Conservation (phyloP, 1,140 invertebrate species). For the Orchesella cincta region DNA sequence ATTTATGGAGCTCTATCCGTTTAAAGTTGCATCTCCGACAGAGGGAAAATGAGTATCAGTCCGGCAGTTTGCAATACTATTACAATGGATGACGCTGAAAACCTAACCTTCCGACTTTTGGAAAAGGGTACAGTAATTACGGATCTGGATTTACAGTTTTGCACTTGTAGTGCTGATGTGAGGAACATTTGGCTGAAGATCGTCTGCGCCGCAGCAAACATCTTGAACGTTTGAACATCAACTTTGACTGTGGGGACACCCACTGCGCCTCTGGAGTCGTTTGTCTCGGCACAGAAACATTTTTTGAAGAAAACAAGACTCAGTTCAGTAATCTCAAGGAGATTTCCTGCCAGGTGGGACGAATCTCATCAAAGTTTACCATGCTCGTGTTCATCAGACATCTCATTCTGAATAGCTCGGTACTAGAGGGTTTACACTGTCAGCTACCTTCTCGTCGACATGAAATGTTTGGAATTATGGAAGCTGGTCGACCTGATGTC, state of each 20-base stretch:
- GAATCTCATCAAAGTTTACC: neutral
- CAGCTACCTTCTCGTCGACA: neutral
- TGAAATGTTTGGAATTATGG: neutral
- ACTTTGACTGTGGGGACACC: too few relatives aligned
- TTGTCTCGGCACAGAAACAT: neutral
- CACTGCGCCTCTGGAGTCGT: too few relatives aligned
- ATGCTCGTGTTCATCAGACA: neutral
- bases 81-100: neutral
- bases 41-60: neutral
- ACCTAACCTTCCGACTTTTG: too few relatives aligned
- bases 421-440: neutral
- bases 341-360: neutral
- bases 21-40: neutral
- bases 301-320: neutral
- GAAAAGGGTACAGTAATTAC: too few relatives aligned
- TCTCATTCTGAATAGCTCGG: neutral
- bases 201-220: too few relatives aligned
- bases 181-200: too few relatives aligned
- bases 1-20: neutral
- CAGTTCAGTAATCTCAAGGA: neutral
- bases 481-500: neutral
- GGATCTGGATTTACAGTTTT: too few relatives aligned
- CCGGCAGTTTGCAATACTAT: neutral
- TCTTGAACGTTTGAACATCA: too few relatives aligned
- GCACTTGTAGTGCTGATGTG: too few relatives aligned